Conservation (phyloP, 2,113 vertebrate genomes). For the Gnathochromis pfefferi region DNA sequence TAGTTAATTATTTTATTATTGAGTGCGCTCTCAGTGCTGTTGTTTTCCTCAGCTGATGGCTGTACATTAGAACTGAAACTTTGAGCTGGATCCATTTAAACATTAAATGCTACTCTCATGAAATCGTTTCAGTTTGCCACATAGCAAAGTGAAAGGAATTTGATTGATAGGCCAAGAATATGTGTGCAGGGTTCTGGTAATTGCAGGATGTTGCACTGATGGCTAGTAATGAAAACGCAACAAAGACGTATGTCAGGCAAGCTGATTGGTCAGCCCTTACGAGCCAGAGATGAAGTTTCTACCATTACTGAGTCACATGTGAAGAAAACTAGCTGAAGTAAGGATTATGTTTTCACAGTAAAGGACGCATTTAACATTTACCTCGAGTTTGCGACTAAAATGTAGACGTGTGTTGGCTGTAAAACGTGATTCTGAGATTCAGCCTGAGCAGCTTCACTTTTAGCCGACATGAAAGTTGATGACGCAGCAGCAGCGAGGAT, state of each 20-base stretch:
- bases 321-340: background rate
- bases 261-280: background rate
- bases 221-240: background rate
- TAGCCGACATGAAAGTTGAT: background rate
- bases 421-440: background rate
- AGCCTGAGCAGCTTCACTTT: background rate
- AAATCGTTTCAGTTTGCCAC: background rate
- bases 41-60: background rate
- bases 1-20: background rate
- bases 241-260: background rate
- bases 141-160: background rate
- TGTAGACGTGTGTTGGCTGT: background rate
- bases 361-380: background rate
- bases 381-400: fast-evolving
- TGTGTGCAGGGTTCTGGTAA: background rate
- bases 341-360: background rate
- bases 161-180: background rate
- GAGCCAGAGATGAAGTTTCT: background rate
- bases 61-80: background rate
- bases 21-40: background rate
- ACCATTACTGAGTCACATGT: background rate
- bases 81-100: background rate
- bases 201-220: background rate
- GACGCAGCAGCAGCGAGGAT: background rate
- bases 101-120: background rate